Conservation (phyloP, 2,113 vertebrate species). For the Limanda limanda region DNA sequence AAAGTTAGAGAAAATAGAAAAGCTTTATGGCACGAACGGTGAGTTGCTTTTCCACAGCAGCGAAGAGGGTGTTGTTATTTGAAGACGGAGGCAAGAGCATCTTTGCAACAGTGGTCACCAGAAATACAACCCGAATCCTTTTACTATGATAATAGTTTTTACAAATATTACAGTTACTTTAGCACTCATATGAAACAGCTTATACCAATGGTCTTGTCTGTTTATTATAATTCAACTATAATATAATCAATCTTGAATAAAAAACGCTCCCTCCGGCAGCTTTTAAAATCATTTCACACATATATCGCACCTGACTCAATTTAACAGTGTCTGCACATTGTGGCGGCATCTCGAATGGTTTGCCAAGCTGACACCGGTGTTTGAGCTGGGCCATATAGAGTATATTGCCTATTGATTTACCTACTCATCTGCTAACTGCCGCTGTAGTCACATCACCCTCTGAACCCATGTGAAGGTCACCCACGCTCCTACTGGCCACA, state of each 20-base stretch:
- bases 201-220: background rate
- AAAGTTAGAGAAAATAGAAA: too few species aligned
- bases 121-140: too few species aligned
- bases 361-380: constrained; percentile 45
- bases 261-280: background rate
- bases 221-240: constrained; percentile 2
- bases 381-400: constrained; percentile 32
- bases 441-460: constrained; percentile 41
- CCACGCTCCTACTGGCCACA: constrained; percentile 24
- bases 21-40: too few species aligned
- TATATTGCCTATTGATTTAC: constrained; percentile 66
- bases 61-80: too few species aligned
- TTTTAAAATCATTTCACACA: constrained; percentile 35
- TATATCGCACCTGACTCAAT: constrained; percentile 36
- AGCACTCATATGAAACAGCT: background rate
- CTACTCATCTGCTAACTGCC: constrained; percentile 43
- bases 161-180: too few species aligned
- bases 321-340: constrained; percentile 43
- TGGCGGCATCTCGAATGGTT: constrained; percentile 18
- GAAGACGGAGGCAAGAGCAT: too few species aligned
- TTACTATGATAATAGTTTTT: too few species aligned
- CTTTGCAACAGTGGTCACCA: too few species aligned
- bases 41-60: too few species aligned
- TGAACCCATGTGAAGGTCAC: constrained; percentile 64
- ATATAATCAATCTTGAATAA: constrained; percentile 2